A percentile compares a stretch with the other conserved stretches of the same genome.
These are phyloP conservation scores for Eupithecia dodoneata DNA, from an alignment of 2,888 invertebrate species.

Conservation along the genomic window DNA sequence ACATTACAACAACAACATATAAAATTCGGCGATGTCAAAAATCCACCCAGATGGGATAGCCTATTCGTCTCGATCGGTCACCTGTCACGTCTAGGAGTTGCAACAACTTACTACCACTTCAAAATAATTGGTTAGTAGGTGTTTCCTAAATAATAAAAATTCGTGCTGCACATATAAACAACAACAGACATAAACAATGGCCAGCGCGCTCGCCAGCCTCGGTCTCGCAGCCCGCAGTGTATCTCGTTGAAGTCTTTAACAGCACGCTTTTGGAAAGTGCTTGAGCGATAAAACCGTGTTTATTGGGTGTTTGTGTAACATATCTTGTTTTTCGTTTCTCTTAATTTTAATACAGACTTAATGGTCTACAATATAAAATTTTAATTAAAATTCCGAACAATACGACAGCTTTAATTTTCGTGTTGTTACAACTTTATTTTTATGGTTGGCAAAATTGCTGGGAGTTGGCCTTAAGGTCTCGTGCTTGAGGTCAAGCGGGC, in stretches of 20 bases:
- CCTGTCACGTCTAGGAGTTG: slow-evolving; percentile 30
- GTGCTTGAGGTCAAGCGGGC: slow-evolving; percentile 40
- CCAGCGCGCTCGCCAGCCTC: not conserved
- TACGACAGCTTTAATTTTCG: slow-evolving; percentile 40
- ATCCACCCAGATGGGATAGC: slow-evolving; percentile 52
- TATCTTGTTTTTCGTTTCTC: slow-evolving; percentile 58
- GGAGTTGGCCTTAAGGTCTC: slow-evolving; percentile 36
- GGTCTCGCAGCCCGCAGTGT: slow-evolving; percentile 22
- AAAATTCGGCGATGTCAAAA: slow-evolving; percentile 61
- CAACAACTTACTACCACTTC: slow-evolving; percentile 11
- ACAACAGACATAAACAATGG: slow-evolving; percentile 9
- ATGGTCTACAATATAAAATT: slow-evolving; percentile 48
- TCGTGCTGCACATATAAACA: slow-evolving; percentile 7
- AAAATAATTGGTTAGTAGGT: slow-evolving; percentile 10
- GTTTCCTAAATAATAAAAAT: not conserved
- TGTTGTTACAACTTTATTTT: slow-evolving; percentile 29
- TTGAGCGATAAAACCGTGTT: slow-evolving; percentile 65
- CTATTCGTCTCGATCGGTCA: slow-evolving; percentile 48
- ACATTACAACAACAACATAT: slow-evolving; percentile 79
- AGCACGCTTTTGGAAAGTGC: slow-evolving; percentile 77
- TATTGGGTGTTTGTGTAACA: slow-evolving; percentile 61
- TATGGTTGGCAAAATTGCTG: slow-evolving; percentile 36
- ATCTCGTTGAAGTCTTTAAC: slow-evolving; percentile 82
- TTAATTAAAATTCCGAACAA: slow-evolving; percentile 47
- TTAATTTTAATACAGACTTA: slow-evolving; percentile 59